Evolutionary conservation across 1,140 invertebrate species (phyloP).

Genomic region (Nasonia vitripennis): DNA sequence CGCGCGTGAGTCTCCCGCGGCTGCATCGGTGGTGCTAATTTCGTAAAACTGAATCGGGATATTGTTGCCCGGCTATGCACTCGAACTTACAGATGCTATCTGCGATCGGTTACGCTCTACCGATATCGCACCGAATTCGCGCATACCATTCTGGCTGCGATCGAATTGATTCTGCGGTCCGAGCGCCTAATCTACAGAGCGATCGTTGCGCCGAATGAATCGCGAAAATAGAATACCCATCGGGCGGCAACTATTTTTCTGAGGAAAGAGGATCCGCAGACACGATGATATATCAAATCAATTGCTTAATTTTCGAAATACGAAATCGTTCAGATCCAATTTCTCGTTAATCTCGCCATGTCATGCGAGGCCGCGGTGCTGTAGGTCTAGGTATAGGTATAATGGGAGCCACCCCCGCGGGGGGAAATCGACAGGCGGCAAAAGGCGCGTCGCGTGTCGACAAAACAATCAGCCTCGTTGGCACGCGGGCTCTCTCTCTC

Average conservation of each 20-base stretch:
- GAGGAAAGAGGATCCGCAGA: background rate
- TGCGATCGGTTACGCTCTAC: slow-evolving; percentile 12
- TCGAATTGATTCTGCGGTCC: background rate
- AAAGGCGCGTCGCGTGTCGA: slow-evolving; percentile 59
- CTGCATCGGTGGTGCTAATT: slow-evolving; percentile 20
- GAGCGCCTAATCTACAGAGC: background rate
- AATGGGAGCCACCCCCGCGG: background rate
- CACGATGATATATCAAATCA: slow-evolving; percentile 44
- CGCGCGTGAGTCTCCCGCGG: background rate
- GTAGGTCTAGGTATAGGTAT: background rate
- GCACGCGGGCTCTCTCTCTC: slow-evolving; percentile 42
- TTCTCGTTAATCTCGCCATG: slow-evolving; percentile 40
- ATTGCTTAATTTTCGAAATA: slow-evolving; percentile 51
- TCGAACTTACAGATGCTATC: slow-evolving; percentile 20
- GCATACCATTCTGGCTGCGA: background rate
- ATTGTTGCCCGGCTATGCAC: background rate
- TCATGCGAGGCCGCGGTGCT: slow-evolving; percentile 24
- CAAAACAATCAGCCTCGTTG: slow-evolving; percentile 66
- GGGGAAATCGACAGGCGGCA: slow-evolving; percentile 51
- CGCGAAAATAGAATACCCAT: no score
- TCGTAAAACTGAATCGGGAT: slow-evolving; percentile 21
- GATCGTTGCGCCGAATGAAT: background rate
- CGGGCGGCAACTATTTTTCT: no score
- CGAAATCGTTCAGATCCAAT: slow-evolving; percentile 42
- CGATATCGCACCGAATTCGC: background rate